phyloP scores from a whole-genome alignment of 1,140 invertebrate species.

The Drosophila simulans region DNA sequence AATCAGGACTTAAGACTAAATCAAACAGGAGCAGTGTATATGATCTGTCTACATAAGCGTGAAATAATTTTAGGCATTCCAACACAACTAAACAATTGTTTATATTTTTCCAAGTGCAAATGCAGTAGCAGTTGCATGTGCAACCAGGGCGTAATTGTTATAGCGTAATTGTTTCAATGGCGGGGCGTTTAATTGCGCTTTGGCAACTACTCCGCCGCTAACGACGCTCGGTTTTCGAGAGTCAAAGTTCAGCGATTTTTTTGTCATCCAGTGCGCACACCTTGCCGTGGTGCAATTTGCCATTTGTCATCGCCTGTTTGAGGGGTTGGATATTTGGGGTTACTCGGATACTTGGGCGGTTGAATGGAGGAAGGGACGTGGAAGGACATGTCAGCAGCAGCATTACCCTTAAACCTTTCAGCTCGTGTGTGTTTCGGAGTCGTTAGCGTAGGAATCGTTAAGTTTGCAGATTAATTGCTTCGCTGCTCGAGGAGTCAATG shows the following conservation, averaged over 20 bases:
- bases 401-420: constrained; percentile 18
- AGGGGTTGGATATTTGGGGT: background rate
- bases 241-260: constrained; percentile 73
- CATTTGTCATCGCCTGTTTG: constrained; percentile 62
- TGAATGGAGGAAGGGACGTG: background rate
- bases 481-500: constrained; percentile 22
- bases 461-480: constrained; percentile 33
- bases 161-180: constrained; percentile 80
- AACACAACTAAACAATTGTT: no score
- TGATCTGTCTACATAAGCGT: no score
- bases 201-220: constrained; percentile 47
- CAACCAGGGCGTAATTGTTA: constrained; percentile 72
- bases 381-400: constrained; percentile 55
- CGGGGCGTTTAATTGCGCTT: constrained; percentile 77
- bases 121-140: constrained; percentile 59
- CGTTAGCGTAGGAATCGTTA: constrained; percentile 49
- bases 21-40: no score
- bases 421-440: constrained; percentile 27
- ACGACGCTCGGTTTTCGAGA: constrained; percentile 40
- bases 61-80: no score
- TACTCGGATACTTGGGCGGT: background rate
- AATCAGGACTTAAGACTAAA: background rate
- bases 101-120: constrained; percentile 9
- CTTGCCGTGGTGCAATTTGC: constrained; percentile 60
- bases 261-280: constrained; percentile 49